Evolutionary conservation across 1,140 invertebrate genomes (phyloP), one percentile per base, ranked within the genome.

Genomic region (Nautilus pompilius): DNA sequence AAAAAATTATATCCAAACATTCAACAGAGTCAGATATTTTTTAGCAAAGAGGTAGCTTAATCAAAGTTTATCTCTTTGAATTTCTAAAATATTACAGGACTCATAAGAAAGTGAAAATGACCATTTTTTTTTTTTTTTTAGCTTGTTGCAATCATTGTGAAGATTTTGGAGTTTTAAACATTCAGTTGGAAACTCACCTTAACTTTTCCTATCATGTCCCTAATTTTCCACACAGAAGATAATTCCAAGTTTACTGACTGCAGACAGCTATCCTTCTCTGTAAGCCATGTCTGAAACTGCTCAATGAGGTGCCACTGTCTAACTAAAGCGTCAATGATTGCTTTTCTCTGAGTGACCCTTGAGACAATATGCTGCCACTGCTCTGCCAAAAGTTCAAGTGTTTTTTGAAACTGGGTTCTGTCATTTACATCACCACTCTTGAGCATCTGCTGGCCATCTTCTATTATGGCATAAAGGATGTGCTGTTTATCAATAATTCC

Each of bases 291-390:
- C 10, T 91, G 81, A 4, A 95, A 78, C 51, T 91, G 88, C 51
- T 86, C 82, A 72, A 90, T 88, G 78, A 95, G 95, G 49, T 86
- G 90, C 94, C 94, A 97, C 0, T 88, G 85, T 1, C 85, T 82
- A 5, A 95, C 86, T 51, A 91, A 84, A 1, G 87, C 84, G 67
- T 89, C 87, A 15, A 94, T 80, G 46, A 81, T 87, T 45, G 85
- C 84, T 71, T 94, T 91, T 65, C 92, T 85, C 60, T 93, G 90
- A 77, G 90, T 89, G 64, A 94, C 91, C 67, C 88, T 85, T 0
- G 89, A 87, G 10, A 94, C 79, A 0, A 92, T 93, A 83, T 93
- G 91, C 76, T 93, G 92, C 82, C 95, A 93, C 6, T 92, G 84
- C 71, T 92, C 91, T 0, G 90, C 91, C 53, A 96, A 83, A 0